phyloP scores from a whole-genome alignment of 1,140 invertebrate genomes.

The Meloidogyne floridensis region DNA sequence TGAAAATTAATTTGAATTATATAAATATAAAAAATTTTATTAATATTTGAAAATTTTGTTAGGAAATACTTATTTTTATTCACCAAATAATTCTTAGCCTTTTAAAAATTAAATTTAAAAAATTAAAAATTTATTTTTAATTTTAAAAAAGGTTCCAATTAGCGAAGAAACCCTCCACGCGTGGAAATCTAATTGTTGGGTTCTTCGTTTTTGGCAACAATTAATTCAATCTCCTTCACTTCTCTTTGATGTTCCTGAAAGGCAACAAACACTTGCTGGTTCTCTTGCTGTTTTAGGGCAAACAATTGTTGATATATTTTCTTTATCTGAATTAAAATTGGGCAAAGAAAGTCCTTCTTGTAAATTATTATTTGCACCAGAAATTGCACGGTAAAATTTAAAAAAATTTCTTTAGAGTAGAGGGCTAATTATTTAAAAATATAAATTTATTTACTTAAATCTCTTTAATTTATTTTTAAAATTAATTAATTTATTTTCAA shows the following conservation, averaged over 20 bases:
- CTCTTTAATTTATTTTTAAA: neutral
- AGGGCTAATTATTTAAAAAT: no score
- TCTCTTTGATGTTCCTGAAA: conserved; percentile 92
- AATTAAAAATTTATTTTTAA: conserved; percentile 64
- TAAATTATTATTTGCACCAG: conserved; percentile 73
- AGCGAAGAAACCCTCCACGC: conserved; percentile 88
- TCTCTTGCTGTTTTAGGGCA: conserved; percentile 91
- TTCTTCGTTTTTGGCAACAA: conserved; percentile 92
- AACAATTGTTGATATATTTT: conserved; percentile 93
- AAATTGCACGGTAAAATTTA: conserved; percentile 43
- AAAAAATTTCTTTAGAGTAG: no score
- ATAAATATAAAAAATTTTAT: no score
- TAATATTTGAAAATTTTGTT: no score
- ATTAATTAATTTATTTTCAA: neutral
- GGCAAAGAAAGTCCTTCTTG: conserved; percentile 83
- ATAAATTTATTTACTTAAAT: no score
- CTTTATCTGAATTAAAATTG: conserved; percentile 76
- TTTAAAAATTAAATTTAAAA: no score
- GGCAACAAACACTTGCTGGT: conserved; percentile 85
- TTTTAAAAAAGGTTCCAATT: conserved; percentile 69
- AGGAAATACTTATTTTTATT: no score
- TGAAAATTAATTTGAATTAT: neutral
- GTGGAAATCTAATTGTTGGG: conserved; percentile 85
- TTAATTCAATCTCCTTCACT: conserved; percentile 95
- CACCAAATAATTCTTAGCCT: no score